These are phyloP conservation scores for Rhynchotus rufescens DNA, from an alignment of 2,797 vertebrate species.

Conservation along the genomic window DNA sequence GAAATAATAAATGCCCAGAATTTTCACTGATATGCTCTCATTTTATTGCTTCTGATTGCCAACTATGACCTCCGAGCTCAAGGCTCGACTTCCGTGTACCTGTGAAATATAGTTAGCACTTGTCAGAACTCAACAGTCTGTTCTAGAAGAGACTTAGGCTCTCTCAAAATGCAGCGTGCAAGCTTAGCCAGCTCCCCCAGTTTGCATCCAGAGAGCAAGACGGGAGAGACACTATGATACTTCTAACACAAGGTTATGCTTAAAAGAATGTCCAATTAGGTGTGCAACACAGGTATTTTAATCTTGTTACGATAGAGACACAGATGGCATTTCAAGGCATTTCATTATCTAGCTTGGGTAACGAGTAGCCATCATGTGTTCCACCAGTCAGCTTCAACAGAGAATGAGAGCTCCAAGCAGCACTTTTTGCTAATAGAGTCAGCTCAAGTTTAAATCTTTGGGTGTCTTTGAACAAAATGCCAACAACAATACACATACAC, in stretches of 20 bases:
- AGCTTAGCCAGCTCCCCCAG: not conserved
- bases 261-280: not conserved
- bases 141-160: not conserved
- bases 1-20: not conserved
- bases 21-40: not conserved
- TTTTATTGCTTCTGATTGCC: not conserved
- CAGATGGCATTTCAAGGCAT: not conserved
- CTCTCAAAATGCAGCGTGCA: fast-evolving
- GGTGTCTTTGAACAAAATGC: not conserved
- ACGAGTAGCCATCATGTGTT: fast-evolving
- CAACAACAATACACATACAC: not conserved
- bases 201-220: not conserved
- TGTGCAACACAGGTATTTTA: not conserved
- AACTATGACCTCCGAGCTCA: not conserved
- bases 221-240: not conserved
- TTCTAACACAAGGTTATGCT: not conserved
- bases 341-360: not conserved
- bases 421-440: not conserved
- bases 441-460: not conserved
- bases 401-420: not conserved
- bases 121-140: not conserved
- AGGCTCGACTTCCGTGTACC: not conserved
- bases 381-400: not conserved
- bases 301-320: not conserved
- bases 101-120: not conserved